Conservation (phyloP, 2,888 invertebrate species). For the Criorhina ranunculi region DNA sequence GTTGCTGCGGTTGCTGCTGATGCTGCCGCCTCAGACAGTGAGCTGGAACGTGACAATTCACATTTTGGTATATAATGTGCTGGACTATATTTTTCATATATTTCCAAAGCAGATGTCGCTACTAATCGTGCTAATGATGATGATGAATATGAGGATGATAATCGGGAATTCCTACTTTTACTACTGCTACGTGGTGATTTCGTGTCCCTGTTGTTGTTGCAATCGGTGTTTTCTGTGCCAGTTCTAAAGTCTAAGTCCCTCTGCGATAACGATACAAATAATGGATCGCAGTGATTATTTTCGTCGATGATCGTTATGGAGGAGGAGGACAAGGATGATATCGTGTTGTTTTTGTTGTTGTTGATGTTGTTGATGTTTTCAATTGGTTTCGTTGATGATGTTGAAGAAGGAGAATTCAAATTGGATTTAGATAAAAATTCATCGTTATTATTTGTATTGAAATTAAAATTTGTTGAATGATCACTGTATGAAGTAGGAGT, state of each 20-base stretch:
- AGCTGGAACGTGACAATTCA: slow-evolving; percentile 85
- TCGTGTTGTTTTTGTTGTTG: slow-evolving; percentile 40
- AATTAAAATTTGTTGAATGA: slow-evolving; percentile 50
- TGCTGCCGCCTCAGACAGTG: slow-evolving; percentile 81
- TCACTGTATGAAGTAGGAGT: slow-evolving; percentile 65
- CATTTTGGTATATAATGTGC: slow-evolving; percentile 89
- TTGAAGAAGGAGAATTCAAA: slow-evolving; percentile 42
- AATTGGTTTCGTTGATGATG: slow-evolving; percentile 26
- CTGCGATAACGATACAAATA: slow-evolving; percentile 43
- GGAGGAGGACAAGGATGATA: slow-evolving; percentile 51
- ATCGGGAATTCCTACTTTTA: slow-evolving; percentile 79
- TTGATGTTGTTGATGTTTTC: slow-evolving; percentile 31
- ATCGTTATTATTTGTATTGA: slow-evolving; percentile 31
- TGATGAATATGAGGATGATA: slow-evolving; percentile 83
- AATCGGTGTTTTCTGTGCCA: slow-evolving; percentile 69
- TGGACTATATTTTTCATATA: slow-evolving; percentile 91
- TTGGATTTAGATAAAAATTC: slow-evolving; percentile 47
- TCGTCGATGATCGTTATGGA: slow-evolving; percentile 35
- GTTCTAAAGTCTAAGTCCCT: slow-evolving; percentile 59
- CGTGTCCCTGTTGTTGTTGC: slow-evolving; percentile 72
- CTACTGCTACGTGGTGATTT: slow-evolving; percentile 77
- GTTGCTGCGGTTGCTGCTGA: slow-evolving; percentile 67
- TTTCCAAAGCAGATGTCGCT: slow-evolving; percentile 88
- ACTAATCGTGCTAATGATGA: slow-evolving; percentile 85
- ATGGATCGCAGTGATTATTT: background rate